These are phyloP conservation scores for Paramormyrops kingsleyae DNA, from an alignment of 2,113 vertebrate genomes.

Conservation along the genomic window DNA sequence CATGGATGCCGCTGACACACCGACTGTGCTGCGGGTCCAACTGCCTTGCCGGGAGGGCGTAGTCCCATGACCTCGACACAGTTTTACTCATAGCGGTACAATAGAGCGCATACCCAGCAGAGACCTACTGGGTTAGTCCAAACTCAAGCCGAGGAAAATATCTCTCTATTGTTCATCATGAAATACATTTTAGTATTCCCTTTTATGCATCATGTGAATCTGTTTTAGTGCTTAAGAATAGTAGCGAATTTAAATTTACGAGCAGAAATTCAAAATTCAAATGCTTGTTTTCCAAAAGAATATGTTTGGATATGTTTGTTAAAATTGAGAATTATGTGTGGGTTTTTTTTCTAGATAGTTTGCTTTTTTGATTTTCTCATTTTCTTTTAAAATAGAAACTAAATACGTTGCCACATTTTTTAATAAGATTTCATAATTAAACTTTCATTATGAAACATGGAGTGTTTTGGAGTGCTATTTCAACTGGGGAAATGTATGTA, in stretches of 20 bases:
- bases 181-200: neutral
- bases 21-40: slow-evolving; percentile 99
- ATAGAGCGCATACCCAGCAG: neutral
- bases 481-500: neutral
- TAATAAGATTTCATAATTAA: neutral
- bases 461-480: neutral
- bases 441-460: neutral
- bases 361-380: neutral
- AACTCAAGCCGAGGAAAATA: neutral
- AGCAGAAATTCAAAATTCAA: neutral
- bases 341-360: neutral
- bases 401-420: neutral
- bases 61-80: slow-evolving; percentile 88
- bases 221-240: neutral
- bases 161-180: neutral
- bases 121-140: neutral
- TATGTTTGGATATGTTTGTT: neutral
- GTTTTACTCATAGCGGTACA: slow-evolving; percentile 63
- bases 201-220: neutral
- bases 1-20: slow-evolving; percentile 96
- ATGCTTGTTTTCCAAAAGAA: neutral
- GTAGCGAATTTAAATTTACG: neutral
- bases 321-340: neutral
- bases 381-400: neutral
- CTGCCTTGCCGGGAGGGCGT: slow-evolving; percentile 97